phyloP scores from a whole-genome alignment of 2,888 invertebrate genomes.

The Mythimna albipuncta region DNA sequence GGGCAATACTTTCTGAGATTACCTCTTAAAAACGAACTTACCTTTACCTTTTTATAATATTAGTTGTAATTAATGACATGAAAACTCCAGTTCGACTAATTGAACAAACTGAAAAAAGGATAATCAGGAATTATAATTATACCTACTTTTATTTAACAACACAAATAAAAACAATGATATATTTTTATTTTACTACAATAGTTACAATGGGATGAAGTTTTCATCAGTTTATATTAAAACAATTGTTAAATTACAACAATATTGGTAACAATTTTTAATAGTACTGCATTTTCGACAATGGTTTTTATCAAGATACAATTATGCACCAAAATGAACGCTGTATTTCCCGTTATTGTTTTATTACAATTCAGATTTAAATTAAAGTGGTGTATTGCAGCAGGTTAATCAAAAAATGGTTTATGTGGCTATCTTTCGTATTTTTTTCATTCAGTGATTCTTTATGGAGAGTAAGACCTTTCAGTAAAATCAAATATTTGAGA shows the following conservation, averaged over 20 bases:
- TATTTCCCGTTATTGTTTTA: conserved; percentile 24
- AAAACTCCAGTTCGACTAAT: too few species aligned
- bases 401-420: conserved; percentile 12
- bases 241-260: neutral
- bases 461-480: neutral
- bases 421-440: neutral
- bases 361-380: conserved; percentile 32
- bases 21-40: too few species aligned
- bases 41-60: too few species aligned
- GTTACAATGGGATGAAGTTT: neutral
- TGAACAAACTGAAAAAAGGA: too few species aligned
- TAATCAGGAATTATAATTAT: too few species aligned
- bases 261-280: conserved; percentile 12
- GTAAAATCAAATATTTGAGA: neutral
- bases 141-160: too few species aligned
- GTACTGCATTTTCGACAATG: conserved; percentile 17
- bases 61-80: too few species aligned
- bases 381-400: neutral
- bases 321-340: conserved; percentile 23
- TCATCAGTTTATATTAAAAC: neutral
- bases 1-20: too few species aligned
- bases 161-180: too few species aligned
- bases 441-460: too few species aligned
- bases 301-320: conserved; percentile 23
- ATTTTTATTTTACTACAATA: neutral